These are phyloP conservation scores for Nemoura dubitans DNA, from an alignment of 2,888 invertebrate species.

Conservation along the genomic window DNA sequence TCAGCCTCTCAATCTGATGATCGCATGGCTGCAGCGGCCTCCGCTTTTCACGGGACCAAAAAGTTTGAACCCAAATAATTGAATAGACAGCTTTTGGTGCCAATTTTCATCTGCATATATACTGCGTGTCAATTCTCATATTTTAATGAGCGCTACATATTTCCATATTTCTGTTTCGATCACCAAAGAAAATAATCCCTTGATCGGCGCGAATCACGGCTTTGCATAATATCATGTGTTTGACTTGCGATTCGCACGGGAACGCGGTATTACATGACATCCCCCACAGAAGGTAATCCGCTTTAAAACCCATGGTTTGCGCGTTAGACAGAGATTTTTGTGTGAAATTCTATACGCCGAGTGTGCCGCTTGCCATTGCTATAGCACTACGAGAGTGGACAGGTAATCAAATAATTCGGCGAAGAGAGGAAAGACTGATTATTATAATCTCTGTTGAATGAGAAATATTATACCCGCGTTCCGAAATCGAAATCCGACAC, in stretches of 20 bases:
- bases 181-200: background rate
- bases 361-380: background rate
- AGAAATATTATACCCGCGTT: background rate
- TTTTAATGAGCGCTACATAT: background rate
- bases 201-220: background rate
- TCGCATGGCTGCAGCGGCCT: background rate
- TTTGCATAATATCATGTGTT: background rate
- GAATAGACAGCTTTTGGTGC: background rate
- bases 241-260: background rate
- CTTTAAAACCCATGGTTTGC: background rate
- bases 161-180: background rate
- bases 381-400: background rate
- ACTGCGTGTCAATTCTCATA: background rate
- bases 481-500: no score
- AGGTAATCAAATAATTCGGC: background rate
- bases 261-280: background rate
- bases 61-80: background rate
- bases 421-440: background rate
- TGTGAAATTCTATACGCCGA: background rate
- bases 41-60: background rate
- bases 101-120: background rate
- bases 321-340: background rate
- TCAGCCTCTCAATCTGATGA: background rate
- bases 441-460: background rate
- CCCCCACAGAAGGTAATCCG: background rate